A percentile compares a stretch with the other conserved stretches of the same genome.
phyloP scores from a whole-genome alignment of 2,113 vertebrate species.

The Chroicocephalus ridibundus region DNA sequence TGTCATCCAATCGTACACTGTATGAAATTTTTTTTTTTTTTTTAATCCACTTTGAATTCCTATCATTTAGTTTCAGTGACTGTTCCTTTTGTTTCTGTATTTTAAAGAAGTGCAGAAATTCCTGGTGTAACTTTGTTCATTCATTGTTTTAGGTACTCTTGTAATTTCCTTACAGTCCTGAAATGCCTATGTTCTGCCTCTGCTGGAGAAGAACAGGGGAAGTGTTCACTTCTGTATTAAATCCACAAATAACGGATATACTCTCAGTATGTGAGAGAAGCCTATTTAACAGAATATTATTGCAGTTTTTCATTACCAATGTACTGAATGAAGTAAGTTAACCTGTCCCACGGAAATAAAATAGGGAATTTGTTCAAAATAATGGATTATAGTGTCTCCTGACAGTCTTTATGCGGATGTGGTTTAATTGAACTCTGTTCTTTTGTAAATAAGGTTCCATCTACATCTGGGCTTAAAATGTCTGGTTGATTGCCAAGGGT shows the following conservation, averaged over 20 bases:
- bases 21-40: neutral
- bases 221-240: neutral
- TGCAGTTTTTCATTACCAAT: constrained; percentile 28
- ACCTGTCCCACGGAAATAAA: constrained; percentile 21
- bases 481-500: neutral
- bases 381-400: neutral
- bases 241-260: neutral
- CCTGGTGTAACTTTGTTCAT: neutral
- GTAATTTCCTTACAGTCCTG: neutral
- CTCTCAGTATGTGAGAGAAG: neutral
- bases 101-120: neutral
- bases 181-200: neutral
- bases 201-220: neutral
- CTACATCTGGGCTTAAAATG: neutral
- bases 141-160: neutral
- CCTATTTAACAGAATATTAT: constrained; percentile 3
- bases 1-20: neutral
- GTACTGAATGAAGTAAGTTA: neutral
- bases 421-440: neutral
- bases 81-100: neutral
- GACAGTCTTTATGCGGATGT: neutral
- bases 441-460: neutral
- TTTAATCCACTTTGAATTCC: neutral
- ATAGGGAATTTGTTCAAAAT: neutral
- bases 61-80: rapidly evolving